Conservation (phyloP, 1,140 invertebrate species). For the Lepidurus packardi region DNA sequence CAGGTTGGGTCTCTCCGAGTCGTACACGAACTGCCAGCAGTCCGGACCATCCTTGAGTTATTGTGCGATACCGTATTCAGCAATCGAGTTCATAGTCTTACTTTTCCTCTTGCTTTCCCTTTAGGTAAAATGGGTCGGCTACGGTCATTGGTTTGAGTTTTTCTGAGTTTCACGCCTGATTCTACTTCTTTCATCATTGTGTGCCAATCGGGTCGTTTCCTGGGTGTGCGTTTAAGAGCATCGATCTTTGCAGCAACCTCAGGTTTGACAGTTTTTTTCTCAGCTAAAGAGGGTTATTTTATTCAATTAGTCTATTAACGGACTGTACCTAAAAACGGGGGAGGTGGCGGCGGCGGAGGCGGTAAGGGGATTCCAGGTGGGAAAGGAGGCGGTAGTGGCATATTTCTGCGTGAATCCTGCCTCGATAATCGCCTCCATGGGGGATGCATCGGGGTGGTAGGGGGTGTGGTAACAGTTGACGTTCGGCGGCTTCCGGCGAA, state of each 20-base stretch:
- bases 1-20: constrained; percentile 67
- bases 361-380: constrained; percentile 16
- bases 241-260: constrained; percentile 57
- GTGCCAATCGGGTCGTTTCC: constrained; percentile 76
- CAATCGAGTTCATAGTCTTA: constrained; percentile 41
- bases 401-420: constrained; percentile 27
- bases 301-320: constrained; percentile 33
- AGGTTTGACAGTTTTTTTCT: constrained; percentile 41
- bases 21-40: constrained; percentile 67
- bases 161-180: constrained; percentile 61
- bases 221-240: constrained; percentile 61
- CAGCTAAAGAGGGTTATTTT: constrained; percentile 27
- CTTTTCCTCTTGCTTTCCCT: constrained; percentile 55
- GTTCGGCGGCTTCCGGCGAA: neutral
- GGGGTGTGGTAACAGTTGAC: constrained; percentile 11
- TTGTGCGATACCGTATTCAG: constrained; percentile 23
- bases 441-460: constrained; percentile 24
- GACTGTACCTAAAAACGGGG: constrained; percentile 32
- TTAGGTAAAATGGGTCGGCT: constrained; percentile 58
- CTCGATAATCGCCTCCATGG: constrained; percentile 31
- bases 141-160: constrained; percentile 77
- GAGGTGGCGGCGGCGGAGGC: constrained; percentile 33
- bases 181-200: constrained; percentile 86
- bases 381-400: neutral
- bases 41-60: neutral